Evolutionary conservation across 2,113 vertebrate species (phyloP).

Genomic region (Pluvianellus socialis): DNA sequence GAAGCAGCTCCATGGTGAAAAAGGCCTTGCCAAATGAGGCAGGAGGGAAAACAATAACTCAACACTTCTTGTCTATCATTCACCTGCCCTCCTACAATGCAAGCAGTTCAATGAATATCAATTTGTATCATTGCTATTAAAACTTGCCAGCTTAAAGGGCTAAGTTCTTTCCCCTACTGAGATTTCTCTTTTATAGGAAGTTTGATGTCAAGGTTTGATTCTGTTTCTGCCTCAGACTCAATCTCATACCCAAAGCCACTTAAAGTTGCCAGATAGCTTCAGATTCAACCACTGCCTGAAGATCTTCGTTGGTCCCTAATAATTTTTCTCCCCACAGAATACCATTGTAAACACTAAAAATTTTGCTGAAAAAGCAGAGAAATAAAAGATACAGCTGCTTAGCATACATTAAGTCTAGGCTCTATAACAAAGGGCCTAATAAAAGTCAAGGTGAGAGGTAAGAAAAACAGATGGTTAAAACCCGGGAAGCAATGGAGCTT

Average conservation of each 20-base stretch:
- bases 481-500: background rate
- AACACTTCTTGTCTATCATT: slow-evolving; percentile 17
- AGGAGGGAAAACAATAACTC: slow-evolving; percentile 25
- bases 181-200: background rate
- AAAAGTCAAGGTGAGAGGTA: background rate
- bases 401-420: background rate
- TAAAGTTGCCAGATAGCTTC: background rate
- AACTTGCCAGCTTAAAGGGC: background rate
- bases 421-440: background rate
- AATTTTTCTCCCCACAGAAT: background rate
- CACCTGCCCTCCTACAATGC: background rate
- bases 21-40: background rate
- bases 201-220: background rate
- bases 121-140: background rate
- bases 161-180: background rate
- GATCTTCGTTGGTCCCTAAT: background rate
- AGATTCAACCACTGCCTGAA: background rate
- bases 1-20: background rate
- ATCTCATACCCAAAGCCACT: background rate
- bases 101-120: background rate
- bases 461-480: background rate
- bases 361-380: background rate
- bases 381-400: background rate
- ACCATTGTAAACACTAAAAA: background rate
- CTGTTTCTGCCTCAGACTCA: background rate